phyloP scores from a whole-genome alignment of 2,888 invertebrate genomes.

The Platycheirus rosarum region DNA sequence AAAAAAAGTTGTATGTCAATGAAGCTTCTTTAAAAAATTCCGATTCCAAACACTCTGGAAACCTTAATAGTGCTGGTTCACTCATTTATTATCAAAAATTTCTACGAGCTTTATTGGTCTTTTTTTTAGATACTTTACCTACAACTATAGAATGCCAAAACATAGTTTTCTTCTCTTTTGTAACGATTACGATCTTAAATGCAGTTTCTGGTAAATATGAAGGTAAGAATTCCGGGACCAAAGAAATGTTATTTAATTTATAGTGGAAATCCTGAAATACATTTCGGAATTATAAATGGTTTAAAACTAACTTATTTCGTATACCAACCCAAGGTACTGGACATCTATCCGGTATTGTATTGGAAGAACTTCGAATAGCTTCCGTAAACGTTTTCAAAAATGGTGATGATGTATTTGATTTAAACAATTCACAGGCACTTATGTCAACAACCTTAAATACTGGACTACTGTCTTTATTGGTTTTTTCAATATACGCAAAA shows the following conservation, averaged over 20 bases:
- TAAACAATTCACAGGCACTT: neutral
- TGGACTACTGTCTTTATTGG: neutral
- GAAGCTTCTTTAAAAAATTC: too few relatives aligned
- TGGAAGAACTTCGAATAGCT: neutral
- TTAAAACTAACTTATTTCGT: too few relatives aligned
- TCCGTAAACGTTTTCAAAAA: neutral
- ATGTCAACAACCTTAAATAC: neutral
- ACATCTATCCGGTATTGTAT: neutral
- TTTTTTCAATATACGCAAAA: neutral
- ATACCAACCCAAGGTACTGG: constrained; percentile 1
- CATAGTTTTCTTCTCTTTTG: constrained; percentile 5
- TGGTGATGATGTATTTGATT: neutral
- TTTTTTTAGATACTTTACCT: neutral
- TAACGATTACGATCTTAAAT: neutral
- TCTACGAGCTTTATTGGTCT: neutral
- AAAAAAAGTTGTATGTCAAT: too few relatives aligned
- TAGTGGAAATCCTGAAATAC: constrained; percentile 7
- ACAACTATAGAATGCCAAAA: neutral
- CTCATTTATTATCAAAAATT: neutral
- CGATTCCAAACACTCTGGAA: too few relatives aligned
- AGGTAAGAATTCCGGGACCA: neutral
- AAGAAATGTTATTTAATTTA: neutral
- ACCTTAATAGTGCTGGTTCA: too few relatives aligned
- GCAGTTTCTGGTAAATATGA: neutral
- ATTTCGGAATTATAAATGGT: neutral